These are phyloP conservation scores for Pithys albifrons DNA, from an alignment of 2,113 vertebrate species.

Conservation along the genomic window DNA sequence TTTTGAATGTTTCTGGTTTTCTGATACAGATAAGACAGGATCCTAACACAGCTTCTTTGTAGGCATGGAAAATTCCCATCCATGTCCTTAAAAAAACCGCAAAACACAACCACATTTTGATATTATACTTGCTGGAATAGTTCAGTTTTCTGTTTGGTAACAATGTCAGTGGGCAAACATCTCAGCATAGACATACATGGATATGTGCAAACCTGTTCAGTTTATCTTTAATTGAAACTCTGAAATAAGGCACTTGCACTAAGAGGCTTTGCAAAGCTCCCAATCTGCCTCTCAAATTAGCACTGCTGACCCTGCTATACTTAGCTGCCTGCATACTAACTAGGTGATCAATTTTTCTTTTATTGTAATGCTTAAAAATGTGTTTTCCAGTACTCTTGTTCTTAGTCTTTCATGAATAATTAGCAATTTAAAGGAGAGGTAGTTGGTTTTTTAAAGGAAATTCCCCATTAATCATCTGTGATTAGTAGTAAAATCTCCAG, in stretches of 20 bases:
- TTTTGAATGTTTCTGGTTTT: not conserved
- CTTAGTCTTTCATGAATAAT: constrained; percentile 59
- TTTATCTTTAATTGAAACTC: constrained; percentile 72
- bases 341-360: constrained; percentile 52
- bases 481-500: constrained; percentile 29
- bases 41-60: not conserved
- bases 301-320: constrained; percentile 12
- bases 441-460: not conserved
- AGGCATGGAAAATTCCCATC: not conserved
- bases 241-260: constrained; percentile 59
- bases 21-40: not conserved
- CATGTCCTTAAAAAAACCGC: not conserved
- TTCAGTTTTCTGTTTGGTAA: not conserved
- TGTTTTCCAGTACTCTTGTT: constrained; percentile 20
- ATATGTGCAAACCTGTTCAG: constrained; percentile 9
- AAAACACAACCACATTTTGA: not conserved
- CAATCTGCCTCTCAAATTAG: constrained; percentile 45
- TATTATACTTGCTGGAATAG: not conserved
- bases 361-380: constrained; percentile 35
- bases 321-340: constrained; percentile 49
- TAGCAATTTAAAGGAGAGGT: constrained; percentile 31
- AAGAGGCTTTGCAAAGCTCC: constrained; percentile 35
- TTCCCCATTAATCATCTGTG: constrained; percentile 59
- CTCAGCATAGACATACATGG: not conserved
- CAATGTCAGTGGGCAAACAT: not conserved